Percentiles rank a stretch among this genome's conserved stretches.
phyloP scores from a whole-genome alignment of 2,113 vertebrate genomes.

The Oreocharis arfaki region DNA sequence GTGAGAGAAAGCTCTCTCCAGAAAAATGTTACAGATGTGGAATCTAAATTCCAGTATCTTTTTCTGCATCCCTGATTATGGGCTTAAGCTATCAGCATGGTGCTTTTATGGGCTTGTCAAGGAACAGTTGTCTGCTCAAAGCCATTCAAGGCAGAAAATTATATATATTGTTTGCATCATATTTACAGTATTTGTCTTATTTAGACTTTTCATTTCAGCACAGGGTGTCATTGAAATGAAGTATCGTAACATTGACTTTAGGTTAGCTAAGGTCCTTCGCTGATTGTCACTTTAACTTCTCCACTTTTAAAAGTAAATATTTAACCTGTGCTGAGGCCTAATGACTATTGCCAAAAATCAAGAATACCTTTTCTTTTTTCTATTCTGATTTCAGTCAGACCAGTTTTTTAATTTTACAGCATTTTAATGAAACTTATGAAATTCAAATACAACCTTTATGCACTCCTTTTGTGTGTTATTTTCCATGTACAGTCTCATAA shows the following conservation, averaged over 20 bases:
- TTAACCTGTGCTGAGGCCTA: background rate
- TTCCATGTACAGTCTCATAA: background rate
- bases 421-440: background rate
- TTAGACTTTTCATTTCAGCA: background rate
- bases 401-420: background rate
- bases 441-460: background rate
- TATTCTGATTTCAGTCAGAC: background rate
- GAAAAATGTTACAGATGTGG: background rate
- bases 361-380: background rate
- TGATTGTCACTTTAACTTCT: background rate
- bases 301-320: background rate
- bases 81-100: background rate
- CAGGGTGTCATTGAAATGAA: background rate
- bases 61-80: background rate
- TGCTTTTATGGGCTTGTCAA: background rate
- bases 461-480: background rate
- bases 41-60: background rate
- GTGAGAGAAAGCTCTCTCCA: background rate
- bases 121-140: background rate
- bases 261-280: background rate
- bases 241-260: background rate
- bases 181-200: background rate
- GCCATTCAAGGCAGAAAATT: background rate
- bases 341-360: background rate
- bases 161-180: background rate